Conservation (phyloP, 2,797 vertebrate species). For the Hemibagrus guttatus region DNA sequence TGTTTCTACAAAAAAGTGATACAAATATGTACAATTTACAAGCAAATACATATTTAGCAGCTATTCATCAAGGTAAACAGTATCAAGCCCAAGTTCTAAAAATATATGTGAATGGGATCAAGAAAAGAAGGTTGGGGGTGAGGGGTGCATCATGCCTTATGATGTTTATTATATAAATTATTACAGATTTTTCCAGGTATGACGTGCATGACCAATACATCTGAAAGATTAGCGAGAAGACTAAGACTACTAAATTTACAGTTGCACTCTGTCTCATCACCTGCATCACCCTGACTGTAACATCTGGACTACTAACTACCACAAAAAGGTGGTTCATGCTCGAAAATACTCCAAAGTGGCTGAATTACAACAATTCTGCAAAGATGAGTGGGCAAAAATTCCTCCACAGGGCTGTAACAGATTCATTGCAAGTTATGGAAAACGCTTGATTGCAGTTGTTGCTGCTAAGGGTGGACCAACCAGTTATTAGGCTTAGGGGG, state of each 20-base stretch:
- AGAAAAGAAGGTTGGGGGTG: not conserved
- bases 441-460: no score
- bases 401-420: no score
- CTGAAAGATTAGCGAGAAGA: not conserved
- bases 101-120: not conserved
- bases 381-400: no score
- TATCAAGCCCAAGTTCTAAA: not conserved
- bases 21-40: not conserved
- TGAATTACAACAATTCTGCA: no score
- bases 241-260: not conserved
- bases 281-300: not conserved
- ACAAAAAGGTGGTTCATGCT: no score
- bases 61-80: not conserved
- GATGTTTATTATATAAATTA: not conserved
- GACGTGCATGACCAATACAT: not conserved
- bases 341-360: no score
- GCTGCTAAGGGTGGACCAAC: no score
- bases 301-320: not conserved
- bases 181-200: not conserved
- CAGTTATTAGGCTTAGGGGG: no score
- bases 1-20: constrained; percentile 84
- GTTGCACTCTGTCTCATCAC: not conserved
- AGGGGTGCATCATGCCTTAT: not conserved
- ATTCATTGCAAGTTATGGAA: no score
- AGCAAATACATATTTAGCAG: not conserved